Evolutionary conservation across 2,888 invertebrate genomes (phyloP), one percentile per base, ranked within the genome.

Genomic region (Drosophila anomelani): DNA sequence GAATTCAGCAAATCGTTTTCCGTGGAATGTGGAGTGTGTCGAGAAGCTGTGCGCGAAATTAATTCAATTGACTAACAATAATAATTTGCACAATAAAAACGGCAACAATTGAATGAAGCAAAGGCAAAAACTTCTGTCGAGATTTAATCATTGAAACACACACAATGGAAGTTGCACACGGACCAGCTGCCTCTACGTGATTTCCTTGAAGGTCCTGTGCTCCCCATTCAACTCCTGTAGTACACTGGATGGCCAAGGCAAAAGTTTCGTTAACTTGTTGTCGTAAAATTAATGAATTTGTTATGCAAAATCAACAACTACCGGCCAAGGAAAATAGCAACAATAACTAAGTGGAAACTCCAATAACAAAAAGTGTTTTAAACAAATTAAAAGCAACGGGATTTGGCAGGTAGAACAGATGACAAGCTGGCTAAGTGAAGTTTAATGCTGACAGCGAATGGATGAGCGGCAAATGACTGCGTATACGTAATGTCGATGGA

Each of bases 81-180:
- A 86, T 86, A 86, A 88, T 88, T 86, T 88, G 86, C 82, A 86
- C 85, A 85, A 88, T 85, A 85, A 88, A 79, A 85, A 83, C 73
- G 77, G 74, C 77, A 85, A 84, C 80, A 83, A 85, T 85, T 87
- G 80, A 75, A 75, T 75, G 71, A 75, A 72, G 55, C 69, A 55
- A 20, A 51, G 41, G 55, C 59, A 78, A 81, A 84, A 81, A 84
- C 74, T 80, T 86, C 59, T 53, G 51, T 76, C 56, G 60, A 84
- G 85, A 84, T 76, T 82, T 78, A 84, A 82, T 84, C 51, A 15
- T 29, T 32, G 29, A 17, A 15, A 26, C 9, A 26, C 81, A 79
- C 78, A 79, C 47, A 75, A 74, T 75, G 72, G 49, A 36, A 29
- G 68, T 51, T 78, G 59, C 74, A 76, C 76, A 68, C 57, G 17